phyloP scores from a whole-genome alignment of 2,113 vertebrate genomes.

The Phyllostomus hastatus region DNA sequence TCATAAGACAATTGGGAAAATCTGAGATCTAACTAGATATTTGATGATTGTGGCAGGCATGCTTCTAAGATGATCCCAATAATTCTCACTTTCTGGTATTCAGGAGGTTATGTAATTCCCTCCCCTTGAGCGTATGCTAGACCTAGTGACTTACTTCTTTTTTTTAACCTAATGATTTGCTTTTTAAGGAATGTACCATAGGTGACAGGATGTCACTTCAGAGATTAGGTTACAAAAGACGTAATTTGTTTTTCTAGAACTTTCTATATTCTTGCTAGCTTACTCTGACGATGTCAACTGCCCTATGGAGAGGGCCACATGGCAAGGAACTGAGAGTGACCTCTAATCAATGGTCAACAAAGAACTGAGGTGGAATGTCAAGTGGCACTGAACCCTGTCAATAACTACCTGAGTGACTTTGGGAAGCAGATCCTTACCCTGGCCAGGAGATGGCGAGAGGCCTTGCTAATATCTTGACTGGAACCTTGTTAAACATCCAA shows the following conservation, averaged over 20 bases:
- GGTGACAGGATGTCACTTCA: background rate
- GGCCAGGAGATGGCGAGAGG: background rate
- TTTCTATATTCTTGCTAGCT: background rate
- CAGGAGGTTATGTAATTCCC: background rate
- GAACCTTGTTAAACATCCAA: background rate
- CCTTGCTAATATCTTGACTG: background rate
- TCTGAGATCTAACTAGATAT: background rate
- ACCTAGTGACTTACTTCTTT: background rate
- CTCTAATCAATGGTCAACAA: background rate
- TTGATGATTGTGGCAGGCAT: background rate
- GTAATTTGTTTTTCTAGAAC: background rate
- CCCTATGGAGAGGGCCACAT: background rate
- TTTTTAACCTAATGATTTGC: background rate
- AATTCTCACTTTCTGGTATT: background rate
- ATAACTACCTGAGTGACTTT: background rate
- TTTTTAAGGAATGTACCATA: background rate
- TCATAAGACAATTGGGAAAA: background rate
- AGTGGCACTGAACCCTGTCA: background rate
- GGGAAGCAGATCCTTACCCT: background rate
- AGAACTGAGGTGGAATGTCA: background rate
- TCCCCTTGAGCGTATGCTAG: background rate
- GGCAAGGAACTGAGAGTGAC: background rate
- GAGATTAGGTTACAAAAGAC: background rate
- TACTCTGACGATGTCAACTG: background rate
- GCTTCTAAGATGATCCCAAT: background rate